These are phyloP conservation scores for Ageneiosus marmoratus DNA, from an alignment of 2,113 vertebrate genomes.

Conservation along the genomic window DNA sequence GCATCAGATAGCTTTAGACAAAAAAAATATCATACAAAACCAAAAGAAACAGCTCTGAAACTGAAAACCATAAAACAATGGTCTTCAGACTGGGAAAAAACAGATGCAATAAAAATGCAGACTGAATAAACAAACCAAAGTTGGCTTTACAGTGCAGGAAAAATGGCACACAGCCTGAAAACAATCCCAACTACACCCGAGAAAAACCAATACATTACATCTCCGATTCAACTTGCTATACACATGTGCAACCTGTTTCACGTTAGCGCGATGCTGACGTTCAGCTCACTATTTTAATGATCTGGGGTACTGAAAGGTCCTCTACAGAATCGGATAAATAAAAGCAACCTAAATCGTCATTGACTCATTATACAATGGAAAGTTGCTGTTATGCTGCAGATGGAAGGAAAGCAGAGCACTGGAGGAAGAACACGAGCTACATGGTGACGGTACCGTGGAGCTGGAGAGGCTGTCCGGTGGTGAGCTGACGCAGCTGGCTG, in stretches of 20 bases:
- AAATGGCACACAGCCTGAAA: background rate
- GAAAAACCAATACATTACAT: background rate
- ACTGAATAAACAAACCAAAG: background rate
- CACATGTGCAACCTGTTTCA: background rate
- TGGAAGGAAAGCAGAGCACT: slow-evolving; percentile 1
- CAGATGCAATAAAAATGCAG: background rate
- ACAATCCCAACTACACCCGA: background rate
- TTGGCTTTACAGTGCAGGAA: background rate
- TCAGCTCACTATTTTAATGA: background rate
- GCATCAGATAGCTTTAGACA: no score
- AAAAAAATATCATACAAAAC: no score
- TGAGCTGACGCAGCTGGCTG: slow-evolving; percentile 90
- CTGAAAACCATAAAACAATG: background rate
- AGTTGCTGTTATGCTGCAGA: background rate
- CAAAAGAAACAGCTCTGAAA: no score
- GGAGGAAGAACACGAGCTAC: slow-evolving; percentile 54
- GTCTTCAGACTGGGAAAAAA: background rate
- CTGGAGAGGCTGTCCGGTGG: slow-evolving; percentile 89
- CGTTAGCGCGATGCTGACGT: background rate
- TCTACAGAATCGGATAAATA: background rate
- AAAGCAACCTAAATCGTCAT: background rate
- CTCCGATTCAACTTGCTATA: background rate
- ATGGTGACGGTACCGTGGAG: slow-evolving; percentile 83
- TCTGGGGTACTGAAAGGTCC: background rate
- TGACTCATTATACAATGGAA: background rate